Evolutionary conservation across 2,888 invertebrate genomes (phyloP).

Genomic region (Hirtodrosophila trivittata): DNA sequence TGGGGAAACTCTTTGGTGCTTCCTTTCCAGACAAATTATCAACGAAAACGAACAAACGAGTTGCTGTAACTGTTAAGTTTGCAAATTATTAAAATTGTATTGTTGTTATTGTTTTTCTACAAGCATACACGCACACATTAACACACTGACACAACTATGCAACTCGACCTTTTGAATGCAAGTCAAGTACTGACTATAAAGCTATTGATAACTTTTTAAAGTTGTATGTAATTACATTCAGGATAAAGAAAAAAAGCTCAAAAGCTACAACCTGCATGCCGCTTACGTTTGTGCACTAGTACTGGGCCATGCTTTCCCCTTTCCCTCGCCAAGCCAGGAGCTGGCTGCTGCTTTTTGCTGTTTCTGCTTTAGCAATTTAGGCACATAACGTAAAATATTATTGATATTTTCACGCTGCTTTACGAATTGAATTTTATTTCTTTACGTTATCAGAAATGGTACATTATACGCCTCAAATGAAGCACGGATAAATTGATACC

Average conservation of each 20-base stretch:
- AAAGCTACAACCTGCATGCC: constrained; percentile 19
- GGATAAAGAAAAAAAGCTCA: neutral
- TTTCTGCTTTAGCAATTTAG: constrained; percentile 6
- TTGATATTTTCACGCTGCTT: constrained; percentile 46
- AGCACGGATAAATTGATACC: constrained; percentile 50
- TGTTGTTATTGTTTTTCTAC: neutral
- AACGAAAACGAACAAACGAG: constrained; percentile 48
- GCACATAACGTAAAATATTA: constrained; percentile 34
- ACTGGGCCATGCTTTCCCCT: constrained; percentile 29
- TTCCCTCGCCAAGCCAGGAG: constrained; percentile 5
- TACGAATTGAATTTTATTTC: constrained; percentile 40
- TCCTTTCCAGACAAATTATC: constrained; percentile 66
- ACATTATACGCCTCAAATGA: constrained; percentile 46
- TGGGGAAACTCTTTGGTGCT: constrained; percentile 81
- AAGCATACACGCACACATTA: constrained; percentile 29
- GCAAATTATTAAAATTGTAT: constrained; percentile 4
- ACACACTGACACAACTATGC: constrained; percentile 33
- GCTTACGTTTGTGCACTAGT: constrained; percentile 42
- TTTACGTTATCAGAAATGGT: constrained; percentile 24
- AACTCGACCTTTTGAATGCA: constrained; percentile 39
- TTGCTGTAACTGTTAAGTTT: constrained; percentile 44
- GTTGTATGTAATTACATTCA: too few species aligned
- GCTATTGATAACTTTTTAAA: too few species aligned
- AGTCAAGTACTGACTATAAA: too few species aligned
- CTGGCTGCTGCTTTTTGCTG: constrained; percentile 8